These are phyloP conservation scores for Syrista parreyssii DNA, from an alignment of 2,888 invertebrate genomes.

Conservation along the genomic window DNA sequence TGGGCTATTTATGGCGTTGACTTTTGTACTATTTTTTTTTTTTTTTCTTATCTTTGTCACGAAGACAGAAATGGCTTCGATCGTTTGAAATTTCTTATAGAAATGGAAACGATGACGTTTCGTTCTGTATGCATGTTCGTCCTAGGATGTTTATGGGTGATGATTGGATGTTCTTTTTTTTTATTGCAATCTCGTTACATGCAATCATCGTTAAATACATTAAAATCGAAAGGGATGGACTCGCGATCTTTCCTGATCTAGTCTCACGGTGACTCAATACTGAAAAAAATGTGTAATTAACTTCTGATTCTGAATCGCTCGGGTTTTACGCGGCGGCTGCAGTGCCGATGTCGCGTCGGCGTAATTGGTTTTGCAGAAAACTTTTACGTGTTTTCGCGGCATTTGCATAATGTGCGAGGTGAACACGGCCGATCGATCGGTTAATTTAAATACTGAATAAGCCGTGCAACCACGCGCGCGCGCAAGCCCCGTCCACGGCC, in stretches of 20 bases:
- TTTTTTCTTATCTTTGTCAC: neutral
- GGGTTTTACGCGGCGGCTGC: conserved; percentile 8
- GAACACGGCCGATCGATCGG: conserved; percentile 62
- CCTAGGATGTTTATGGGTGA: neutral
- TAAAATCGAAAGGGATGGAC: neutral
- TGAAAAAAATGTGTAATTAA: conserved; percentile 59
- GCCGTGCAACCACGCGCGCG: conserved; percentile 34
- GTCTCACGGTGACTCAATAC: conserved; percentile 44
- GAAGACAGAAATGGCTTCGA: neutral
- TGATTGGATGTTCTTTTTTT: neutral
- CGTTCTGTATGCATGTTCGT: neutral
- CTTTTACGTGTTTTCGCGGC: conserved; percentile 61
- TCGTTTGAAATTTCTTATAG: neutral
- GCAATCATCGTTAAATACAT: neutral
- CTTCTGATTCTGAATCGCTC: conserved; percentile 29
- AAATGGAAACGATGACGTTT: neutral
- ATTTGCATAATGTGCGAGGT: conserved; percentile 64
- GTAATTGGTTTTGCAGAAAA: conserved; percentile 64
- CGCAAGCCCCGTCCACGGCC: conserved; percentile 38
- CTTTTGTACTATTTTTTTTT: conserved; percentile 17
- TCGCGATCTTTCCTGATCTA: neutral
- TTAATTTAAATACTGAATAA: conserved; percentile 64
- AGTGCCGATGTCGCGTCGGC: conserved; percentile 57
- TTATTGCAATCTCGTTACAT: neutral
- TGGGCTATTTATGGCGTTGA: conserved; percentile 24